A percentile compares a stretch with the other conserved stretches of the same genome.
phyloP scores from a whole-genome alignment of 23 tunicate genomes.

The Oikopleura vanhoeffeni region DNA sequence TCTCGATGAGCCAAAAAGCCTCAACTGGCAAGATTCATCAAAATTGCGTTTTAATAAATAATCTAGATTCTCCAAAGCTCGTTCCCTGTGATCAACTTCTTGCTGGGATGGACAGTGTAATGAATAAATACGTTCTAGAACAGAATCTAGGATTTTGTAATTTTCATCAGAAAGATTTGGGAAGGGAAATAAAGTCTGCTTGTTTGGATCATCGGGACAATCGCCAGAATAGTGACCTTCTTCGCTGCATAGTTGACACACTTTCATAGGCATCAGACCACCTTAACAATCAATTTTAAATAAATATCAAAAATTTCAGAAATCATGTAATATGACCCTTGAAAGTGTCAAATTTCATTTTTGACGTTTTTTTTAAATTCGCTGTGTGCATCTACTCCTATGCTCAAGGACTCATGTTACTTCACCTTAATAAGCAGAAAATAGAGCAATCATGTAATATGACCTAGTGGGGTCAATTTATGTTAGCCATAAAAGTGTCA shows the following conservation, averaged over 20 bases:
- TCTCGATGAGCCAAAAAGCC: conserved; percentile 65
- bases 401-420: too few relatives aligned
- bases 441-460: too few relatives aligned
- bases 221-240: conserved; percentile 53
- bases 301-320: too few relatives aligned
- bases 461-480: too few relatives aligned
- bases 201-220: conserved; percentile 47
- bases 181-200: neutral
- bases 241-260: conserved; percentile 43
- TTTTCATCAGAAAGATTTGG: neutral
- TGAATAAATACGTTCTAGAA: neutral
- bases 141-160: neutral
- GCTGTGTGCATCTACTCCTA: too few relatives aligned
- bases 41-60: neutral
- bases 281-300: too few relatives aligned
- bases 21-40: conserved; percentile 23
- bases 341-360: too few relatives aligned
- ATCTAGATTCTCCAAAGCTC: neutral
- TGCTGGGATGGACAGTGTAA: neutral
- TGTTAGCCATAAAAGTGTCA: too few relatives aligned
- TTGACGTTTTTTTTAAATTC: too few relatives aligned
- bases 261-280: conserved; percentile 34
- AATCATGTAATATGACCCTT: too few relatives aligned
- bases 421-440: too few relatives aligned
- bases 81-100: neutral